Evolutionary conservation across 2,797 vertebrate species (phyloP).

Genomic region (Vireo griseus): DNA sequence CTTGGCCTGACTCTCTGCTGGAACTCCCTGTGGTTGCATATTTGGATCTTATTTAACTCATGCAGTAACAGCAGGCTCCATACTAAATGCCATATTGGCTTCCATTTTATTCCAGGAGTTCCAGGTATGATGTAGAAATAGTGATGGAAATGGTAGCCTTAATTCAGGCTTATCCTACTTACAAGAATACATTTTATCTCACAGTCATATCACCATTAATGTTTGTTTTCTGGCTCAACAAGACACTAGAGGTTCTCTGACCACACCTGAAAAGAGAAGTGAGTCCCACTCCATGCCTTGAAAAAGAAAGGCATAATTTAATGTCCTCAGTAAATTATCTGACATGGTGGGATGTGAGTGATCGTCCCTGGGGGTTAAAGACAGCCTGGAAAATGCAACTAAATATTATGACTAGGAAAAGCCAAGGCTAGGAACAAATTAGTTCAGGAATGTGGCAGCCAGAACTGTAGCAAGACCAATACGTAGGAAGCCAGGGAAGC

Average conservation of each 20-base stretch:
- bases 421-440: neutral
- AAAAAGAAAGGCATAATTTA: neutral
- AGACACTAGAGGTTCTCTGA: neutral
- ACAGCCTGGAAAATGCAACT: neutral
- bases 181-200: rapidly evolving
- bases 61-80: neutral
- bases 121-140: neutral
- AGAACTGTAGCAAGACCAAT: neutral
- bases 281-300: neutral
- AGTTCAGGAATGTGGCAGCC: neutral
- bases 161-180: neutral
- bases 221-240: neutral
- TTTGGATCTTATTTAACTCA: neutral
- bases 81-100: neutral
- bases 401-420: neutral
- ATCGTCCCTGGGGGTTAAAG: neutral
- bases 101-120: neutral
- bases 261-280: neutral
- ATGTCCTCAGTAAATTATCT: neutral
- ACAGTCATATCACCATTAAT: neutral
- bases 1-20: neutral
- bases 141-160: neutral
- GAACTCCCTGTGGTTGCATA: neutral
- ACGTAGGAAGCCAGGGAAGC: neutral
- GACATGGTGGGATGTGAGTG: neutral